Evolutionary conservation across 23 tunicate species (phyloP), one percentile per base, ranked within the genome.

Genomic region (Diplosoma virens): DNA sequence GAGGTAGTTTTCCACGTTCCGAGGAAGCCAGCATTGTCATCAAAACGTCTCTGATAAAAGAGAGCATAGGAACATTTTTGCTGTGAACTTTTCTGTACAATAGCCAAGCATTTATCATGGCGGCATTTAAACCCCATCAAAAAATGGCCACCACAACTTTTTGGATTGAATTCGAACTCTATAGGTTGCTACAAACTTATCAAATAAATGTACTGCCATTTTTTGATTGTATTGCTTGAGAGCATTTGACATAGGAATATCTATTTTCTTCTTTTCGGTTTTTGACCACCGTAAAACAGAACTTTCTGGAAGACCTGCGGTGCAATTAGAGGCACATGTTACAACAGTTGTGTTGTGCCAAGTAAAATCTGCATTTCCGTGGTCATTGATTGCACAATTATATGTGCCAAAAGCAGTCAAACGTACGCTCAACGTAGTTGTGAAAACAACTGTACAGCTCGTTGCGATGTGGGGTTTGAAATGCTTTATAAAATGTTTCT

Each of bases 151-250:
- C 69, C 69, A 29, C 69, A 34, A 61, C n/a, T 29, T 29, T 61
- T 61, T 61, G 3, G 69, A 61, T 26, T 22, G 9, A 6, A 61
- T 61, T 27, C 69, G 69, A 3, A 29, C 69, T 61, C 69, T 3
- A 29, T 61, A 61, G 9, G 69, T 29, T 27, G 69, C 69, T 22
- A 61, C 69, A 7, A 61, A 5, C 35, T 61, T 34, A n/a, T 61
- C 69, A 61, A 61, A 61, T 29, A 61, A 61, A 61, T 29, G 35
- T 6, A 61, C 34, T 27, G 35, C 69, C 35, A 61, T 61, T 2
- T 35, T 3, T 4, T 29, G 34, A n/a, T 29, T 61, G 18, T 61
- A 61, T 4, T 5, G 3, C 30, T 61, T 7, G 9, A 29, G 21
- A 5, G 69, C 9, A 5, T 61, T 26, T 61, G 69, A 35, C 69